Evolutionary conservation across 1,140 invertebrate species (phyloP).

Genomic region (Daktulosphaira vitifoliae): DNA sequence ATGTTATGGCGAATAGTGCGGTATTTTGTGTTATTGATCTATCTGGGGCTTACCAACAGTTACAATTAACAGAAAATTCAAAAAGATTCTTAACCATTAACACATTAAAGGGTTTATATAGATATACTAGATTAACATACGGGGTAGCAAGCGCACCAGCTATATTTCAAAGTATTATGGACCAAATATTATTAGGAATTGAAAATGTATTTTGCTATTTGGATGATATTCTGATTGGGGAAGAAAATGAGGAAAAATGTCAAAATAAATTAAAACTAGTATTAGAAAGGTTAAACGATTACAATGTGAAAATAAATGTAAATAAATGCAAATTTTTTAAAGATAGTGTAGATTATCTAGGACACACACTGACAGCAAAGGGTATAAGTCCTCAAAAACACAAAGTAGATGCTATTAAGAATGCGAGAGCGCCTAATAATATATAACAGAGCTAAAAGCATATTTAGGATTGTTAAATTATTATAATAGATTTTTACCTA

Average conservation of each 20-base stretch:
- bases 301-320: no score
- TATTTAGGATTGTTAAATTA: conserved; percentile 46
- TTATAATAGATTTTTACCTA: conserved; percentile 45
- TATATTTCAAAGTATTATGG: conserved; percentile 27
- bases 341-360: no score
- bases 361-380: no score
- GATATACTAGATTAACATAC: neutral
- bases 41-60: neutral
- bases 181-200: conserved; percentile 21
- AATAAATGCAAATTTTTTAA: no score
- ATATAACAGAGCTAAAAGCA: conserved; percentile 41
- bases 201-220: conserved; percentile 24
- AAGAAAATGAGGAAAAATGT: no score
- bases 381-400: no score
- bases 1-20: conserved; percentile 40
- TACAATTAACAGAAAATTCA: neutral
- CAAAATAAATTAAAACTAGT: neutral
- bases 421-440: conserved; percentile 41
- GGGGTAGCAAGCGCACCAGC: neutral
- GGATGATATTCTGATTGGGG: conserved; percentile 17
- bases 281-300: no score
- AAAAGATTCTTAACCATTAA: neutral
- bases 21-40: neutral
- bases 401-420: conserved; percentile 42
- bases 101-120: neutral